Conservation (phyloP, 92 coral and sea anemone species). For the Montipora capitata region DNA sequence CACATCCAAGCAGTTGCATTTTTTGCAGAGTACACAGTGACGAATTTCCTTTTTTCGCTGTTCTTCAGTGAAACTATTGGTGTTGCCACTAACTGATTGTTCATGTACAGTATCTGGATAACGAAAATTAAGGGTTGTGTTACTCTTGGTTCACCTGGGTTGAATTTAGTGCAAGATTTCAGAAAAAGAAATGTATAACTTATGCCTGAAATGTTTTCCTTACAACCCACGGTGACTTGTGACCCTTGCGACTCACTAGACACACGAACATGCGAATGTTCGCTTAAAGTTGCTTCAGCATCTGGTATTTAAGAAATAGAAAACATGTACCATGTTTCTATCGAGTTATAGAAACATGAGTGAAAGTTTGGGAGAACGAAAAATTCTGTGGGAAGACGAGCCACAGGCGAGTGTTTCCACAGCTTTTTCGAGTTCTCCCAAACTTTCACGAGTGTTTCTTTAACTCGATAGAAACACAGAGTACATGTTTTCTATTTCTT, state of each 20-base stretch:
- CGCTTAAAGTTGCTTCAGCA: neutral
- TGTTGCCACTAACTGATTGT: conserved; percentile 27
- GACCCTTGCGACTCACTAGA: neutral
- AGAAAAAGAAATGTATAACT: neutral
- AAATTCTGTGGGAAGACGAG: no score
- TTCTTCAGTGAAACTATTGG: conserved; percentile 36
- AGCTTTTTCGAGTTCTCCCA: no score
- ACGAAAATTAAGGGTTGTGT: neutral
- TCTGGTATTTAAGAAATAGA: no score
- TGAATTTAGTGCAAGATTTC: no score
- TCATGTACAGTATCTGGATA: neutral
- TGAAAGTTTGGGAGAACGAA: no score
- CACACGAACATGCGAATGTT: neutral
- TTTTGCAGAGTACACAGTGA: conserved; percentile 45
- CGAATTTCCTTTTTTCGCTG: conserved; percentile 38
- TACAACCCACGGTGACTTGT: neutral
- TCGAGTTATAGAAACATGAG: no score
- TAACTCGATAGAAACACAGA: no score
- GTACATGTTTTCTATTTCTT: no score
- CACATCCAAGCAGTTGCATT: conserved; percentile 48
- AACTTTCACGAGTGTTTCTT: no score
- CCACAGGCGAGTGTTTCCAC: no score
- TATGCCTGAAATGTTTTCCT: neutral
- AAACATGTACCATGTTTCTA: no score
- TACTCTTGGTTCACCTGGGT: neutral